Evolutionary conservation across 2,113 vertebrate species (phyloP), one percentile per base, ranked within the genome.

Genomic region (Phylloscopus trochilus): DNA sequence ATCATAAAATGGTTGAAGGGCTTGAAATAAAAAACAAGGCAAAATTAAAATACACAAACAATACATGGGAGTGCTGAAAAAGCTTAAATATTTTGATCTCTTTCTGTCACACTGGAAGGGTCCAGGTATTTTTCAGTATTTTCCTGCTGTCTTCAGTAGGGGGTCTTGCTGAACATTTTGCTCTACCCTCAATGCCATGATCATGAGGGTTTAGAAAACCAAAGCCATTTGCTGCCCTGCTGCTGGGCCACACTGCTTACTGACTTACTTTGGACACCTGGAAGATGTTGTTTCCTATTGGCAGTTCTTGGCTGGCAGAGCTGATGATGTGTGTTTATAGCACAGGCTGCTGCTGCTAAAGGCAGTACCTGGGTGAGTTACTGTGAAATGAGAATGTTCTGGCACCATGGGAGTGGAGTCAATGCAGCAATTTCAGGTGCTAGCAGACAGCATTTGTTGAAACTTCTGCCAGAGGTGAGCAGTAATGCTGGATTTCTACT

Each of bases 381-480:
- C 76, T 60, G 28, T n/a, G 70, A 52, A 35, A 76, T 28, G 84
- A 79, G 28, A 68, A 87, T 5, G 8, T 76, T 68, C 52, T 91
- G 78, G 49, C 14, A 15, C 35, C 17, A 15, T 0, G 0, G 35
- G 62, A 60, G 19, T 10, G 35, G 62, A 60, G 19, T 11, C 35
- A 4, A 49, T 76, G 86, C 67, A 85, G 91, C 33, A 47, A 51
- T 60, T 89, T 21, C 0, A 2, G 64, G 44, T 63, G 39, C 68
- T 47, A 18, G 53, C 3, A 83, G 35, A 59, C 27, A 78, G 60
- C 6, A 8, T 60, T 63, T 76, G 24, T 44, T 82, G 46, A 89
- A 64, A 26, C 59, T 79, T 52, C 60, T 80, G 56, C 23, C 64
- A 77, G 58, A 85, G 30, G 13, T 6, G 31, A 83, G 37, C 31